Conservation (phyloP, 2,888 invertebrate genomes). For the Amiota mariae region DNA sequence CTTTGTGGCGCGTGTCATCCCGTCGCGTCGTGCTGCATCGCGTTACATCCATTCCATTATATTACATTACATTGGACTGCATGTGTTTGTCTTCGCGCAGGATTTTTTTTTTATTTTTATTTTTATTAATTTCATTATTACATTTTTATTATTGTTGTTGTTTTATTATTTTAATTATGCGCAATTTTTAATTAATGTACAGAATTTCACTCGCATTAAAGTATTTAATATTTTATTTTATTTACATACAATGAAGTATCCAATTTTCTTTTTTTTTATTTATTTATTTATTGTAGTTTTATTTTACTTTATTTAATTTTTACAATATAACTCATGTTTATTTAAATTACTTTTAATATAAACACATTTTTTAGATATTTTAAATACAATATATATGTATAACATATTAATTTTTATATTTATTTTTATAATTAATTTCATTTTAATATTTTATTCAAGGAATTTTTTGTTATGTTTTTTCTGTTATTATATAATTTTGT, state of each 20-base stretch:
- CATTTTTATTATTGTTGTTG: slow-evolving; percentile 19
- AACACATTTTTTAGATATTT: too few species aligned
- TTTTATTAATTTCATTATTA: slow-evolving; percentile 17
- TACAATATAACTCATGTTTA: too few species aligned
- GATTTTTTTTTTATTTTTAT: neutral
- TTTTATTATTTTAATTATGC: slow-evolving; percentile 37
- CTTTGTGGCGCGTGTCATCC: slow-evolving; percentile 20
- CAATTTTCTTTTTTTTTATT: neutral
- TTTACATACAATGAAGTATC: neutral
- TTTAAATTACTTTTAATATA: too few species aligned
- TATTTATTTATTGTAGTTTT: slow-evolving; percentile 15
- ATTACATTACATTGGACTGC: too few species aligned
- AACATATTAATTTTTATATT: too few species aligned
- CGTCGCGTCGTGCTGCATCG: too few species aligned
- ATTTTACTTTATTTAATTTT: neutral
- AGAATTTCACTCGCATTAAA: slow-evolving; percentile 15
- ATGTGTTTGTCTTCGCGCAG: too few species aligned
- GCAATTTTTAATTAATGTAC: slow-evolving; percentile 9
- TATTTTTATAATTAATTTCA: slow-evolving; percentile 27
- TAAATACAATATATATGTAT: too few species aligned
- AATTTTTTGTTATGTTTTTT: too few species aligned
- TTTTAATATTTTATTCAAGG: slow-evolving; percentile 35
- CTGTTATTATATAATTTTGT: too few species aligned
- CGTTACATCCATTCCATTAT: too few species aligned
- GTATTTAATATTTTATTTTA: neutral